These are phyloP conservation scores for Olivierus martensii DNA, from an alignment of 1,140 invertebrate genomes.

Conservation along the genomic window DNA sequence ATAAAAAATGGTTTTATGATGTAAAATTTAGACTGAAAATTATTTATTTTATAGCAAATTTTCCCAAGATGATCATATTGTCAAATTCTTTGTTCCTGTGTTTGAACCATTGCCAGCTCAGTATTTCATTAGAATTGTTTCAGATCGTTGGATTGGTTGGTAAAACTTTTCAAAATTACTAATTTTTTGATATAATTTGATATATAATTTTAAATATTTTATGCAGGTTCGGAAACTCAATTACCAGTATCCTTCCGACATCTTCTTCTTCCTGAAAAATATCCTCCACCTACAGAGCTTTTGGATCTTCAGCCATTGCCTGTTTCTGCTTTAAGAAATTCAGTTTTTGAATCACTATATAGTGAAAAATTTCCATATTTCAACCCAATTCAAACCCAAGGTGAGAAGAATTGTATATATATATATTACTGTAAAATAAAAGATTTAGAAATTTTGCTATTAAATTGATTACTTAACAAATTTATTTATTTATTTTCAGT, in stretches of 20 bases:
- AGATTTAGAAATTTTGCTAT: background rate
- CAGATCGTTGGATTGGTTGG: slow-evolving; percentile 39
- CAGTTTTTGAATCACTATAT: slow-evolving; percentile 74
- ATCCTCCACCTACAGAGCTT: slow-evolving; percentile 91
- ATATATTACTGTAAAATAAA: no score
- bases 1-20: slow-evolving; percentile 28
- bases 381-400: slow-evolving; percentile 97
- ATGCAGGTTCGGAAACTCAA: slow-evolving; percentile 60
- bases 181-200: background rate
- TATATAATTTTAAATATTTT: background rate
- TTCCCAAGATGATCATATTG: slow-evolving; percentile 80
- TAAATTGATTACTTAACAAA: background rate
- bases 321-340: slow-evolving; percentile 54
- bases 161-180: background rate
- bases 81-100: slow-evolving; percentile 97
- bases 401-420: slow-evolving; percentile 24
- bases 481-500: slow-evolving; percentile 38
- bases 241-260: slow-evolving; percentile 95
- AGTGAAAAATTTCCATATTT: slow-evolving; percentile 78
- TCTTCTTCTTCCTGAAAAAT: slow-evolving; percentile 95
- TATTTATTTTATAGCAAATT: slow-evolving; percentile 46
- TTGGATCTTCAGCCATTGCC: slow-evolving; percentile 95
- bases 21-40: no score
- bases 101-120: slow-evolving; percentile 97
- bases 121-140: slow-evolving; percentile 73